Base-by-base conservation (phyloP, 2,113 vertebrate species). In the Halcyon malimbica region DNA sequence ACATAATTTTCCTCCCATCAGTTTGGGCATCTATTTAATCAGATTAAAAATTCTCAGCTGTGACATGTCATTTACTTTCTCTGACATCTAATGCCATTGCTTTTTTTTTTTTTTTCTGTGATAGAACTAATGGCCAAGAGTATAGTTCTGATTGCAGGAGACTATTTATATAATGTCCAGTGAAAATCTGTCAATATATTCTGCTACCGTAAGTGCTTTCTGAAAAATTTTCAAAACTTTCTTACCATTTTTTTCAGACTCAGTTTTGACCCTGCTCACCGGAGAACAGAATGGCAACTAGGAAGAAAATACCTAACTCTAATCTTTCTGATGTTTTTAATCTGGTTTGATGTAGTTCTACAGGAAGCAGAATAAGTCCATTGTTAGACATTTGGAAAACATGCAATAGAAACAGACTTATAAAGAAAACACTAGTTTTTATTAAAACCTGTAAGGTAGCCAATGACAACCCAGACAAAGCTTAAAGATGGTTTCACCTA, bases 241-340 rank as follows among this genome's bases (percentile, higher is more conserved):
- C 69, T 28, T 59, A 67, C 37, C 5, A 41, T 56, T 88, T 88
- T 53, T 82, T 90, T 81, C 41, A 87, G 59, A 64, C 65, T 60
- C 16, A 48, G 18, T 87, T 94, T 94, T 94, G 73, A 90, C 35
- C 21, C 20, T 83, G 39, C 28, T 92, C 21, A 17, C 33, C 89
- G 37, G 12, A 87, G 10, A 87, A 91, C 35, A 64, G 60, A 14
- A 78, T 71, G 33, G 56, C 37, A 89, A 80, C 26, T 68, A 25
- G 88, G 56, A 95, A 95, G 31, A 56, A 77, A 96, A 85, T 82
- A 89, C 41, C 76, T 77, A 93, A 90, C 89, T 71, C 29, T 95
- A 80, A 79, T 90, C 57, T 87, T 95, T 93, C 71, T 84, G 31
- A 29, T 73, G 25, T 53, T 89, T 50, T 69, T 84, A 90, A 79